Evolutionary conservation across 2,113 vertebrate genomes (phyloP), one percentile per base, ranked within the genome.

Genomic region (Sphyrna mokarran): DNA sequence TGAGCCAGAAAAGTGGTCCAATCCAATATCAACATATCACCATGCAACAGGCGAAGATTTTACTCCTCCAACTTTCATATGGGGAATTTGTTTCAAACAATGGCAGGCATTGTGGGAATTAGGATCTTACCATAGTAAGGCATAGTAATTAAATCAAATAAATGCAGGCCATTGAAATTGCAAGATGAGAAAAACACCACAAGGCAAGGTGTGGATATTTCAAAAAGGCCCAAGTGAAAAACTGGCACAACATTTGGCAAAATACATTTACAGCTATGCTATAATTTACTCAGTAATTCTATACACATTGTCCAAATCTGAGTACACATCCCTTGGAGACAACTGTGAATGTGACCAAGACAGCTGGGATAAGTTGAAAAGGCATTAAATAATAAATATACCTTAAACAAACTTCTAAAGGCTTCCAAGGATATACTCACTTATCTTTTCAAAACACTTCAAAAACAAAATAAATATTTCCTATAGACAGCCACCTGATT

Each of bases 311-410:
- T 72, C 69, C 16, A 26, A 94, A 40, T 23, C n/a, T 20, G 33
- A 37, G 58, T 66, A 33, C 29, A 91, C 5, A 2, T 22, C 70
- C 94, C 54, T 48, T 48, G 66, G 66, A 95, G 26, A 54, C 66
- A 95, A 69, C 68, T n/a, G 23, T 95, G 66, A 95, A 72, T 72
- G 54, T 95, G 94, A 95, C 54, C 26, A 20, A 33, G 94, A 54
- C 69, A 76, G 40, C 40, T 48, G 68, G 48, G 58, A n/a, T 43
- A 48, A 43, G 13, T 48, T 95, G 68, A 20, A 72, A 76, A 0
- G 29, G 26, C 43, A 95, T 95, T 95, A 95, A 54, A 40, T 16
- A 94, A 69, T 43, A 40, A 69, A 26, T 29, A 5, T 54, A 70
- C 43, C 43, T 23, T 54, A 54, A 5, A 54, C 48, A 33, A 58